phyloP scores from a whole-genome alignment of 2,113 vertebrate genomes.

The Ceratotherium simum region DNA sequence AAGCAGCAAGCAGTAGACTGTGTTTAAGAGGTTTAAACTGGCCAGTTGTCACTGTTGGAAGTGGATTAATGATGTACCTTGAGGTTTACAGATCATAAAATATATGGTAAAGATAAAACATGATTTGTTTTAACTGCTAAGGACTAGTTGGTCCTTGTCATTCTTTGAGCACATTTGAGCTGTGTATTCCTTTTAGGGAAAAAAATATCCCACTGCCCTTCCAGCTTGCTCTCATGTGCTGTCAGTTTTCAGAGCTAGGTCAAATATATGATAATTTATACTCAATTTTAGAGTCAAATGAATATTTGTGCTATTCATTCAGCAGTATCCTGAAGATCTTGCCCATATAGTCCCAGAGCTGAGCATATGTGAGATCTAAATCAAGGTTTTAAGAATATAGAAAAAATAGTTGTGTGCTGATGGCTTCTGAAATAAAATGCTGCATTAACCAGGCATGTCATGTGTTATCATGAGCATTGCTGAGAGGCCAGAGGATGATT shows the following conservation, averaged over 20 bases:
- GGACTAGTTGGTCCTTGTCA: fast-evolving
- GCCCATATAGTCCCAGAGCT: background rate
- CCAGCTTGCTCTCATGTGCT: background rate
- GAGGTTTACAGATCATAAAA: background rate
- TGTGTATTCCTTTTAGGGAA: background rate
- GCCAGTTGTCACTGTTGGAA: background rate
- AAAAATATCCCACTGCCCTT: background rate
- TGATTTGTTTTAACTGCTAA: background rate
- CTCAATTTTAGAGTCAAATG: background rate
- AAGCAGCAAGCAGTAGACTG: background rate
- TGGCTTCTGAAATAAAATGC: background rate
- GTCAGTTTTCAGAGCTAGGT: fast-evolving
- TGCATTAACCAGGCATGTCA: fast-evolving
- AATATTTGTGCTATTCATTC: background rate
- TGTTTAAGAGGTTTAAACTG: background rate
- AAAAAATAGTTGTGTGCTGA: background rate
- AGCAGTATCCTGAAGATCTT: background rate
- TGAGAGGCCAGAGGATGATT: background rate
- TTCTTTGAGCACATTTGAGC: background rate
- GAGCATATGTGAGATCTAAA: background rate
- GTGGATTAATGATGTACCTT: background rate
- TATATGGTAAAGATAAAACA: background rate
- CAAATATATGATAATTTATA: background rate
- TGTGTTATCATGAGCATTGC: background rate
- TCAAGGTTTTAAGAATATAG: background rate